Conservation (phyloP, 1,140 invertebrate genomes). For the Pseudachorutes palmiensis region DNA sequence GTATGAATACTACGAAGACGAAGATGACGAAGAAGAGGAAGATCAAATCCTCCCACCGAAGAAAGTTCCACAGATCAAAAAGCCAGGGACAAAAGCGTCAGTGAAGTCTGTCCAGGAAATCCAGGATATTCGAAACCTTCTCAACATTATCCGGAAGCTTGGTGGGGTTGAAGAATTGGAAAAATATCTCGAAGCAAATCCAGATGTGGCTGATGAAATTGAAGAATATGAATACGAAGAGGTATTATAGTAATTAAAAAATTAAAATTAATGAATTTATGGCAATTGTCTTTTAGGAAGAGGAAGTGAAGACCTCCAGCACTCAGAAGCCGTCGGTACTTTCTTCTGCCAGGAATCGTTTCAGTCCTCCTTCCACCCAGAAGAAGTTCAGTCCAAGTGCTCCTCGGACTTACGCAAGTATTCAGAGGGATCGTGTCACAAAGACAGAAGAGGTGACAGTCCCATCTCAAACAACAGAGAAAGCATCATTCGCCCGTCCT, state of each 20-base stretch:
- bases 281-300: conserved; percentile 38
- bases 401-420: conserved; percentile 5
- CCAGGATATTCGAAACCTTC: conserved; percentile 71
- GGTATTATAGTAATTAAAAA: conserved; percentile 42
- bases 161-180: conserved; percentile 38
- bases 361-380: neutral
- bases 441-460: conserved; percentile 11
- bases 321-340: conserved; percentile 38
- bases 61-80: neutral
- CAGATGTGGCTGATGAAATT: conserved; percentile 53
- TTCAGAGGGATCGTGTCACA: conserved; percentile 40
- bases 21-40: conserved; percentile 56
- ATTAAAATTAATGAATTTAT: conserved; percentile 31
- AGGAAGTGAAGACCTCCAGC: conserved; percentile 27
- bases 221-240: conserved; percentile 51
- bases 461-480: conserved; percentile 32
- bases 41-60: conserved; percentile 48
- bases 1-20: conserved; percentile 41
- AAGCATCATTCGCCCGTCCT: conserved; percentile 34
- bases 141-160: conserved; percentile 69
- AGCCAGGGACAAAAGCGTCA: conserved; percentile 21
- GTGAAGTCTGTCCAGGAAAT: conserved; percentile 50
- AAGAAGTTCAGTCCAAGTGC: neutral
- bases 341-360: neutral
- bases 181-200: conserved; percentile 38